Conservation (phyloP, 2,888 invertebrate species). For the Euclidia mi region DNA sequence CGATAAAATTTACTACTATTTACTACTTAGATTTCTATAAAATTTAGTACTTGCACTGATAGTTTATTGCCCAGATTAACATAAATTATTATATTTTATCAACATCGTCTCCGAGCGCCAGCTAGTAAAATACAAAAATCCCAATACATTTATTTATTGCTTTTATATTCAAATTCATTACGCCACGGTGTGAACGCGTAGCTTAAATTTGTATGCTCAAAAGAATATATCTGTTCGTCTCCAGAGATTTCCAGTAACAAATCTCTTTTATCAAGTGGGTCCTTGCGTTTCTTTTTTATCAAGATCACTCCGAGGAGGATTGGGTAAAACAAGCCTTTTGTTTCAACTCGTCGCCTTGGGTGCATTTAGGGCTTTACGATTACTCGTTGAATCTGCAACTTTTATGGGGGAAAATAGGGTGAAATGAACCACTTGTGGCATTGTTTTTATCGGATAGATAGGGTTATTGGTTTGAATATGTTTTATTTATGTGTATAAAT, state of each 20-base stretch:
- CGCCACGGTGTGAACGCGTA: constrained; percentile 52
- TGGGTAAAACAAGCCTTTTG: constrained; percentile 48
- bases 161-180: constrained; percentile 4
- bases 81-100: too few species aligned
- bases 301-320: constrained; percentile 63
- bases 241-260: constrained; percentile 78
- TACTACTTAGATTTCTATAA: too few species aligned
- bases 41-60: too few species aligned
- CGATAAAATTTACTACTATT: too few species aligned
- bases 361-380: constrained; percentile 60
- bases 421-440: constrained; percentile 48
- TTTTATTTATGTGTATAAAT: too few species aligned
- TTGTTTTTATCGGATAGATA: too few species aligned
- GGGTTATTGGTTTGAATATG: not conserved
- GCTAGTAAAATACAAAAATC: too few species aligned
- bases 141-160: not conserved
- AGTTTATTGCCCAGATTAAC: too few species aligned
- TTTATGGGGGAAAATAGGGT: constrained; percentile 42
- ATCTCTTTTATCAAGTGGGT: constrained; percentile 76
- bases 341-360: constrained; percentile 59
- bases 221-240: constrained; percentile 76
- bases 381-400: constrained; percentile 44
- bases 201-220: constrained; percentile 67
- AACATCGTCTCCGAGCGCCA: too few species aligned
- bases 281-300: constrained; percentile 77